A percentile compares a stretch with the other conserved stretches of the same genome.
Evolutionary conservation across 2,888 invertebrate species (phyloP).

Genomic region (Dryadula phaetusa): DNA sequence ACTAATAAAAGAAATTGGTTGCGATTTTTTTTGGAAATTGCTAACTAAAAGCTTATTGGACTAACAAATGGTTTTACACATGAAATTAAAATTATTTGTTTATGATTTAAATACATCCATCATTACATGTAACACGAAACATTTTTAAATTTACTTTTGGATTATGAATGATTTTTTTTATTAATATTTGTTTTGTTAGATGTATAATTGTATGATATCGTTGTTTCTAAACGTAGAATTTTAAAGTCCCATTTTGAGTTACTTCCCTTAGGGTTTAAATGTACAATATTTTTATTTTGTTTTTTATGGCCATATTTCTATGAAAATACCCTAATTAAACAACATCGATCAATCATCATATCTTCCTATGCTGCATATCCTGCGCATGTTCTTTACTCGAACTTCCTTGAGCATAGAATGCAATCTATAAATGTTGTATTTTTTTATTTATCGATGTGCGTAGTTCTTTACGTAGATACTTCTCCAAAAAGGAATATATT

Average conservation of each 20-base stretch:
- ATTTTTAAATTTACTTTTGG: constrained; percentile 32
- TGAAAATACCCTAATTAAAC: neutral
- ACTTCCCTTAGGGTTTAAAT: neutral
- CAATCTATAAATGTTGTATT: constrained; percentile 2
- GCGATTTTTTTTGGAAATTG: constrained; percentile 7
- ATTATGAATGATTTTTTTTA: constrained; percentile 28
- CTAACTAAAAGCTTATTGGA: constrained; percentile 25
- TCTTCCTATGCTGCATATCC: constrained; percentile 11
- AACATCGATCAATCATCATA: neutral
- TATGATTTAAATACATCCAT: constrained; percentile 30
- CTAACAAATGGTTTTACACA: constrained; percentile 27
- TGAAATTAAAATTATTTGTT: constrained; percentile 7
- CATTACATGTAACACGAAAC: constrained; percentile 42
- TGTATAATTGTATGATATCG: constrained; percentile 17
- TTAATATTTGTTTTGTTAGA: constrained; percentile 17
- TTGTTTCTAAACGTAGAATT: constrained; percentile 11
- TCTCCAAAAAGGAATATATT: neutral
- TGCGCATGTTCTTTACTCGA: constrained; percentile 16
- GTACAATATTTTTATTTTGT: neutral
- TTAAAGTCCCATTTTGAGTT: constrained; percentile 5
- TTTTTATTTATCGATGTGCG: constrained; percentile 22
- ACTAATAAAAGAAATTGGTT: constrained; percentile 34
- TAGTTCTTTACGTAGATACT: neutral
- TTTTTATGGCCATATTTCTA: neutral
- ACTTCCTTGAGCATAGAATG: constrained; percentile 9